phyloP scores from a whole-genome alignment of 1,140 invertebrate species.

The Drosophila funebris region DNA sequence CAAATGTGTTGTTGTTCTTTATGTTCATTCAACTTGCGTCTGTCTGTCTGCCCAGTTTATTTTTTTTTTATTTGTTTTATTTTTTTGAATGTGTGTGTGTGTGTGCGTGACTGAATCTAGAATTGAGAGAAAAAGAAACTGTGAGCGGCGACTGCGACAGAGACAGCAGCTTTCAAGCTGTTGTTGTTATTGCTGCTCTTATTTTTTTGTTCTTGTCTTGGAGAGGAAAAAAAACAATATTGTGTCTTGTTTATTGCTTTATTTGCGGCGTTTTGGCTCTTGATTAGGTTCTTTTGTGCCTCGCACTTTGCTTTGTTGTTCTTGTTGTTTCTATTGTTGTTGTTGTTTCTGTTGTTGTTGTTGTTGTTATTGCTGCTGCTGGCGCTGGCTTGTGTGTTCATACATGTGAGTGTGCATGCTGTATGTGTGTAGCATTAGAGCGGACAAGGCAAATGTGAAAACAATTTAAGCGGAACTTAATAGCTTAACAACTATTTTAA shows the following conservation, averaged over 20 bases:
- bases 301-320: conserved; percentile 64
- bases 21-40: conserved; percentile 68
- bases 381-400: conserved; percentile 40
- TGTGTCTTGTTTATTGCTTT: conserved; percentile 81
- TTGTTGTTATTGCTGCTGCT: conserved; percentile 35
- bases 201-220: conserved; percentile 61
- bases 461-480: conserved; percentile 80
- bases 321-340: too few relatives aligned
- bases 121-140: conserved; percentile 39
- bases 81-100: conserved; percentile 20
- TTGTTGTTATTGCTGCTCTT: conserved; percentile 48
- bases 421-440: conserved; percentile 42
- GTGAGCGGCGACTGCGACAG: too few relatives aligned
- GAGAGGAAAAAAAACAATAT: conserved; percentile 63
- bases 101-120: conserved; percentile 2
- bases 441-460: conserved; percentile 71
- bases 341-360: too few relatives aligned
- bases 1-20: conserved; percentile 8
- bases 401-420: conserved; percentile 14
- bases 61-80: conserved; percentile 21
- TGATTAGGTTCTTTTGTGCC: conserved; percentile 80
- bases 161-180: conserved; percentile 45
- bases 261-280: conserved; percentile 78
- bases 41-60: conserved; percentile 45
- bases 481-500: conserved; percentile 77